These are phyloP conservation scores for Drosophila rubida DNA, from an alignment of 2,888 invertebrate genomes.

Conservation along the genomic window DNA sequence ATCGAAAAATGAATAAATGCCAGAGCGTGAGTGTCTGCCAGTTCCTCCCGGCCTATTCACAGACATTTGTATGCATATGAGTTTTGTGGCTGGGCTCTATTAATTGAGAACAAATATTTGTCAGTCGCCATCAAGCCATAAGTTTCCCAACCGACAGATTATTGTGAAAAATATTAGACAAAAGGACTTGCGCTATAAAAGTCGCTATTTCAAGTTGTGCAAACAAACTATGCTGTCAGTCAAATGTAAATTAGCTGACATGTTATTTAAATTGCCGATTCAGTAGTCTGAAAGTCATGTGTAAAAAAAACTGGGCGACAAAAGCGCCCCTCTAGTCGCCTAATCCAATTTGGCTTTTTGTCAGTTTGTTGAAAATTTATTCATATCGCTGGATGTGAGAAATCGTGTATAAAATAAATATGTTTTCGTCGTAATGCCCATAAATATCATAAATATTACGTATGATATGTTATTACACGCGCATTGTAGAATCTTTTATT, in stretches of 20 bases:
- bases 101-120: slow-evolving; percentile 76
- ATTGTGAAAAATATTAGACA: slow-evolving; percentile 3
- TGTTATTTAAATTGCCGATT: neutral
- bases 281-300: neutral
- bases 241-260: neutral
- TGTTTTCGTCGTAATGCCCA: slow-evolving; percentile 62
- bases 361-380: slow-evolving; percentile 53
- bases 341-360: slow-evolving; percentile 9
- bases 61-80: slow-evolving; percentile 4
- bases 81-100: slow-evolving; percentile 50
- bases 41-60: neutral
- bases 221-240: too few species aligned
- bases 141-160: slow-evolving; percentile 21
- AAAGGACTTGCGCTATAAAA: neutral
- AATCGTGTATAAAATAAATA: slow-evolving; percentile 60
- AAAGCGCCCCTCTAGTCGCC: neutral
- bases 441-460: slow-evolving; percentile 68
- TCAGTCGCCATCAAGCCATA: slow-evolving; percentile 52
- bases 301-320: too few species aligned
- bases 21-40: slow-evolving; percentile 18
- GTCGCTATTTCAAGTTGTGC: too few species aligned
- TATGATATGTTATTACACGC: slow-evolving; percentile 63
- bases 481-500: slow-evolving; percentile 50
- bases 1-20: slow-evolving; percentile 68
- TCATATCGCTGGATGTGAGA: slow-evolving; percentile 56